These are phyloP conservation scores for Pteropus rufus DNA, from an alignment of 2,797 vertebrate species.

Conservation along the genomic window DNA sequence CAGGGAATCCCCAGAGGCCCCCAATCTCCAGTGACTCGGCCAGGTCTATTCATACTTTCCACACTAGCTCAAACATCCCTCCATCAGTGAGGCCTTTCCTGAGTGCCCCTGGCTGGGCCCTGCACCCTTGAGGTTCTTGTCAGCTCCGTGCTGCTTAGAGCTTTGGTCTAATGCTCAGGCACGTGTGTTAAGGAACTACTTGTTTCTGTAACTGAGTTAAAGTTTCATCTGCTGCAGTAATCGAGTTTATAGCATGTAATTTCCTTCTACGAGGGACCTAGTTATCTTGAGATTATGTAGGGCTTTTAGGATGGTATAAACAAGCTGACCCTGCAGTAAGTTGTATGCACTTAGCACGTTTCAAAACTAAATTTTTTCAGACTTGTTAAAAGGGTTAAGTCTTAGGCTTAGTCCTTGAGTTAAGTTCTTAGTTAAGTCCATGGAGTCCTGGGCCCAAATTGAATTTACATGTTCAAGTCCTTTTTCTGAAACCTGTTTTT, in stretches of 20 bases:
- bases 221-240: conserved; percentile 8
- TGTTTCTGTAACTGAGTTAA: conserved; percentile 43
- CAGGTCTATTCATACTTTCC: background rate
- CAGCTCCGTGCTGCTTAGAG: background rate
- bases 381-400: conserved; percentile 9
- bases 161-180: background rate
- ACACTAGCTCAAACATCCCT: background rate
- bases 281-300: conserved; percentile 23
- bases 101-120: background rate
- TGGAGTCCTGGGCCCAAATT: background rate
- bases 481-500: background rate
- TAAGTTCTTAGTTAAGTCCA: no score
- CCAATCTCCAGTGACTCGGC: background rate
- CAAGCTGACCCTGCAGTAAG: background rate
- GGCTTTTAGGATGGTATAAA: conserved; percentile 20
- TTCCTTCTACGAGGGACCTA: background rate
- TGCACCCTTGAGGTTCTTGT: background rate
- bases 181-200: background rate
- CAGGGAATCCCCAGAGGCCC: background rate
- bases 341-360: background rate
- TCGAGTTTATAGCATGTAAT: background rate
- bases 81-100: background rate
- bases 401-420: background rate
- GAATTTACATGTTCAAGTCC: background rate
- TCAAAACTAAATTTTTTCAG: background rate